Conservation (phyloP, 2,888 invertebrate genomes). For the Sarcophaga subvicina region DNA sequence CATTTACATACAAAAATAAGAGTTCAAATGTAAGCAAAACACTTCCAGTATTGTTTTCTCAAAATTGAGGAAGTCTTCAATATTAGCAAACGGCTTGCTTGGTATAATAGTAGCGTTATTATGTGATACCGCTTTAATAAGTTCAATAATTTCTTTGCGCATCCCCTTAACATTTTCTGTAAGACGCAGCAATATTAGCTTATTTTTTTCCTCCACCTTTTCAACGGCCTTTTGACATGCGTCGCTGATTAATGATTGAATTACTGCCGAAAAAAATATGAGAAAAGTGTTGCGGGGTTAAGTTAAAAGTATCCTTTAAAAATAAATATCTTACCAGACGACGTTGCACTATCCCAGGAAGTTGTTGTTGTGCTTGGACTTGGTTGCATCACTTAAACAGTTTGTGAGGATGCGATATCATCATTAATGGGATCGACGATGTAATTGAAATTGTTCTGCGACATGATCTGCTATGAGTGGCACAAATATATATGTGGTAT, state of each 20-base stretch:
- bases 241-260: slow-evolving; percentile 55
- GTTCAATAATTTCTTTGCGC: slow-evolving; percentile 54
- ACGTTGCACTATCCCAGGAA: no score
- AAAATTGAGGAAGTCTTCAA: slow-evolving; percentile 43
- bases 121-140: slow-evolving; percentile 55
- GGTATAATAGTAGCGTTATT: slow-evolving; percentile 51
- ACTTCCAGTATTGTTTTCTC: slow-evolving; percentile 49
- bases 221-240: slow-evolving; percentile 57
- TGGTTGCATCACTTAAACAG: background rate
- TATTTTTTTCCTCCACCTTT: slow-evolving; percentile 55
- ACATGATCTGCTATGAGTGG: slow-evolving; percentile 50
- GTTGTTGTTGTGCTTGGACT: no score
- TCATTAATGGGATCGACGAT: slow-evolving; percentile 45
- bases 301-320: slow-evolving; percentile 49
- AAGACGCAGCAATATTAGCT: slow-evolving; percentile 57
- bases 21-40: no score
- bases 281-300: slow-evolving; percentile 41
- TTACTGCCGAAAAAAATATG: slow-evolving; percentile 50
- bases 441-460: slow-evolving; percentile 50
- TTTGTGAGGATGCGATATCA: slow-evolving; percentile 54
- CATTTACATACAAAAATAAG: no score
- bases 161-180: slow-evolving; percentile 59
- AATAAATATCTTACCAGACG: slow-evolving; percentile 60
- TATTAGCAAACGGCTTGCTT: no score
- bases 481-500: no score